Evolutionary conservation across 2,888 invertebrate genomes (phyloP), one percentile per base, ranked within the genome.

Genomic region (Mythimna pallens): DNA sequence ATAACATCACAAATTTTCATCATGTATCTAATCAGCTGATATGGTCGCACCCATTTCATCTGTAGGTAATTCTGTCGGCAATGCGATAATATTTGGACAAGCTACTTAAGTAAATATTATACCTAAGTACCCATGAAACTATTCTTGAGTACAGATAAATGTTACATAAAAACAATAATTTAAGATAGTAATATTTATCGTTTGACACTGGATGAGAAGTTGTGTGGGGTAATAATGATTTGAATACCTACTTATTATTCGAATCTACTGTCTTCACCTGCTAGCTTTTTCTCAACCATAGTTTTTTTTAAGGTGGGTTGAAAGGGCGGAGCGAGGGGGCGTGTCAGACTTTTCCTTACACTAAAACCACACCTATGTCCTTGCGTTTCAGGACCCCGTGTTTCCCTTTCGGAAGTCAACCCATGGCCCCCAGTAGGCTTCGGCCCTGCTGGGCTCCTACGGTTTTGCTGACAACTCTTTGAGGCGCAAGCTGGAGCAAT

Each of bases 121-220:
- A 43, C 40, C 40, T 43, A 50, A 12, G 25, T 54, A 50, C 9
- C 30, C 55, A 22, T 65, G 17, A 65, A 36, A 4, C 22, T 55
- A 34, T 54, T 52, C 81, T 72, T 52, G 30, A 81, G 52, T 36
- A 34, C 8, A 5, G 64, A 77, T 81, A 67, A 73, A 69, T 67
- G 50, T 43, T 70, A 68, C 66, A 70, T 71, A 76, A 62, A 62
- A 77, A 67, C 69, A 77, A 67, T 36, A 65, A 65, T 55, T 25
- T 10, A 34, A 25, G 71, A 81, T 80, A 74, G 69, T 30, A 34
- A 52, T 67, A 50, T 58, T 36, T 77, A 65, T 73, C 65, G 36
- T 47, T 22, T 68, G 66, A 34, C 59, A 68, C 76, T 63, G 50
- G n/a, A 55, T 80, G 57, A 58, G 25, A 73, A 47, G 17, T n/a